phyloP scores from a whole-genome alignment of 2,797 vertebrate genomes.

The Sandelia bainsii region DNA sequence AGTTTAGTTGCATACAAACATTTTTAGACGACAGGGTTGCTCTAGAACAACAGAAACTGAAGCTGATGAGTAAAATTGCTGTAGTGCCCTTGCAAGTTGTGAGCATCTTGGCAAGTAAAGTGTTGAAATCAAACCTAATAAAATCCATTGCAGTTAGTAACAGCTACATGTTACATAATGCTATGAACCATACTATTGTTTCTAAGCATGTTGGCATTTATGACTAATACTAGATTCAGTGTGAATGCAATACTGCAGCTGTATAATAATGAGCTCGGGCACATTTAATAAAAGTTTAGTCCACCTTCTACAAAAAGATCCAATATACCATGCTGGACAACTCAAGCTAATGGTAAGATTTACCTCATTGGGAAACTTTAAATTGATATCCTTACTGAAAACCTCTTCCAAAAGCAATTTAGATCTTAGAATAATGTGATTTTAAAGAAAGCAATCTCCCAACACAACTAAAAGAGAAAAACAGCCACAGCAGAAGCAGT shows the following conservation, averaged over 20 bases:
- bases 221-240: no score
- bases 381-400: slow-evolving; percentile 16
- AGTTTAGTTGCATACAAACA: no score
- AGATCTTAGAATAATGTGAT: slow-evolving; percentile 41
- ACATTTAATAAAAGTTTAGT: background rate
- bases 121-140: background rate
- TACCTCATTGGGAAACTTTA: slow-evolving; percentile 29
- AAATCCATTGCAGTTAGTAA: background rate
- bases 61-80: no score
- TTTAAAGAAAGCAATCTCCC: slow-evolving; percentile 46
- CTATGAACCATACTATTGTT: background rate
- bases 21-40: no score
- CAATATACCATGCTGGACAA: background rate
- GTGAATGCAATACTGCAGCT: background rate
- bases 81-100: background rate
- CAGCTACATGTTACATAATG: background rate
- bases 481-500: slow-evolving; percentile 13
- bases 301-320: background rate
- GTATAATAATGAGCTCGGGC: no score
- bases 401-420: slow-evolving; percentile 40
- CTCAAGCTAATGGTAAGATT: slow-evolving; percentile 19
- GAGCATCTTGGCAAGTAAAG: background rate
- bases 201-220: no score
- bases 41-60: no score
- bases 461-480: slow-evolving; percentile 22